A percentile compares a stretch with the other conserved stretches of the same genome.
These are phyloP conservation scores for Poeciliopsis gracilis DNA, from an alignment of 2,797 vertebrate species.

Conservation along the genomic window DNA sequence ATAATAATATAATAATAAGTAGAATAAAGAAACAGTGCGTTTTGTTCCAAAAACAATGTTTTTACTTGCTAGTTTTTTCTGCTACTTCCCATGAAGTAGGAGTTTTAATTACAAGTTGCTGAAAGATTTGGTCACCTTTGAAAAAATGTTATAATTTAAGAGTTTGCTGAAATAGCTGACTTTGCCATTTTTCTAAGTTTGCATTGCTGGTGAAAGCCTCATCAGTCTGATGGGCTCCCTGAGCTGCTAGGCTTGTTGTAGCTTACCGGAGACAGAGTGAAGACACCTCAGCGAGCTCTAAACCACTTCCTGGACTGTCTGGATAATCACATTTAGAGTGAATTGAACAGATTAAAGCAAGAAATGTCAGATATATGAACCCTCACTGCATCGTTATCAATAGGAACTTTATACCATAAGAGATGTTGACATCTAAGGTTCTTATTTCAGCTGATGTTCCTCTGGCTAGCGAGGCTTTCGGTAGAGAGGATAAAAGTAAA, in stretches of 20 bases:
- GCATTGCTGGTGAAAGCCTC: slow-evolving; percentile 5
- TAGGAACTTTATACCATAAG: slow-evolving; percentile 35
- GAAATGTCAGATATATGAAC: slow-evolving; percentile 34
- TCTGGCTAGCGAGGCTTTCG: slow-evolving; percentile 14
- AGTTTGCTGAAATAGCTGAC: slow-evolving; percentile 4
- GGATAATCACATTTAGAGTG: slow-evolving; percentile 43
- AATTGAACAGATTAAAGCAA: slow-evolving; percentile 32
- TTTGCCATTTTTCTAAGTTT: not conserved
- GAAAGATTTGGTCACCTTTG: not conserved
- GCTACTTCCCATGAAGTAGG: not conserved
- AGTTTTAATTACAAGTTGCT: not conserved
- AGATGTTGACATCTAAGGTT: slow-evolving; percentile 17
- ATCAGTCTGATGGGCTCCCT: slow-evolving; percentile 5
- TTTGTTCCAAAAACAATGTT: slow-evolving; percentile 13
- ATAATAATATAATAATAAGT: not conserved
- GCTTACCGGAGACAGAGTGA: slow-evolving; percentile 25
- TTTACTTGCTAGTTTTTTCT: not conserved
- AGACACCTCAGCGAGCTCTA: slow-evolving; percentile 36
- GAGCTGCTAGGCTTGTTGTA: not conserved
- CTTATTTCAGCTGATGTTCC: slow-evolving; percentile 36
- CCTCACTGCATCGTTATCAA: slow-evolving; percentile 14
- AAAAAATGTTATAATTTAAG: not conserved
- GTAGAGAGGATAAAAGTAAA: slow-evolving; percentile 7
- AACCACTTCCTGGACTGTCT: slow-evolving; percentile 37
- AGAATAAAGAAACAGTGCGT: not conserved